A percentile compares a stretch with the other conserved stretches of the same genome.
These are phyloP conservation scores for Acipenser transmontanus DNA, from an alignment of 2,797 vertebrate genomes.

Conservation along the genomic window DNA sequence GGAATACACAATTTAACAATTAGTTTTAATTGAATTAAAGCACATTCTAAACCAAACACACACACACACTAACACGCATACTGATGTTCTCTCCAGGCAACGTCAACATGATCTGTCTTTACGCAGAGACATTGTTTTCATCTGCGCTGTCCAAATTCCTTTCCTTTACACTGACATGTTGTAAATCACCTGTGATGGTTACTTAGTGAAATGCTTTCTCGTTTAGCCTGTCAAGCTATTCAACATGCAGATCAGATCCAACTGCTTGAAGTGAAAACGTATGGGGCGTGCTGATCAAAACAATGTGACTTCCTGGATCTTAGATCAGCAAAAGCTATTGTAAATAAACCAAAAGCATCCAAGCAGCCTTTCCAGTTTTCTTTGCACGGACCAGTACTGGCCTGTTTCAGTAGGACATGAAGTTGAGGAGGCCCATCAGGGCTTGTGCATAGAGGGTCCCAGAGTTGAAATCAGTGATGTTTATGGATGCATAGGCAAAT, in stretches of 20 bases:
- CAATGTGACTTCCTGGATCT: constrained; percentile 21
- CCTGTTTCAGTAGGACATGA: neutral
- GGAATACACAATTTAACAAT: too few species aligned
- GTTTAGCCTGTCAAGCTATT: constrained; percentile 4
- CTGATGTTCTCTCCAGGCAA: too few species aligned
- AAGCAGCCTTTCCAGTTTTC: neutral
- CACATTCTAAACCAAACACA: too few species aligned
- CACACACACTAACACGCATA: too few species aligned
- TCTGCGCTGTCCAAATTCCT: constrained; percentile 5
- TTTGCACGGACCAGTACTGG: neutral
- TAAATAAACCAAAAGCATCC: neutral
- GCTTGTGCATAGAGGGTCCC: neutral
- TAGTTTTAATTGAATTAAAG: too few species aligned
- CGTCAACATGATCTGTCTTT: too few species aligned
- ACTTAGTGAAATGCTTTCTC: constrained; percentile 12
- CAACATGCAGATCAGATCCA: constrained; percentile 23
- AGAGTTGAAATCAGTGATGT: neutral
- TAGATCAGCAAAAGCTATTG: too few species aligned
- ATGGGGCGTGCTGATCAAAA: constrained; percentile 32
- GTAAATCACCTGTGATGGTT: constrained; percentile 10
- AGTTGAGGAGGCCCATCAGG: neutral
- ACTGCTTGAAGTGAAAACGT: constrained; percentile 32
- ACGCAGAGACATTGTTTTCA: neutral
- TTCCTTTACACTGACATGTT: neutral
- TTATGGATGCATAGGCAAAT: neutral